Conservation (phyloP, 2,888 invertebrate genomes). For the Cryptus armator region DNA sequence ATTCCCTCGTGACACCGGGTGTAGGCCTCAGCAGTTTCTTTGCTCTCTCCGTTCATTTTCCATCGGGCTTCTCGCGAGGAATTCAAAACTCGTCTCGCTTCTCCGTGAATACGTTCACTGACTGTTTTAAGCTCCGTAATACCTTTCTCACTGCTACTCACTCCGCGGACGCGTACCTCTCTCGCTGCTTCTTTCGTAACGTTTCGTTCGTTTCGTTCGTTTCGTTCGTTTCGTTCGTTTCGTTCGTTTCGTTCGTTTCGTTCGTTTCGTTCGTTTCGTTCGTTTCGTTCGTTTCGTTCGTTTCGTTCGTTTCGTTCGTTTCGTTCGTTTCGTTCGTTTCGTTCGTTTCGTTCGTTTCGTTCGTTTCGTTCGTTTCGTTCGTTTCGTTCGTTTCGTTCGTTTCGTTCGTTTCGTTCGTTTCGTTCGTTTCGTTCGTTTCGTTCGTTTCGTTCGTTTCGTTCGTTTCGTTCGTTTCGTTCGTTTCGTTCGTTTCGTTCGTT, state of each 20-base stretch:
- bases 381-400: not conserved
- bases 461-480: too few species aligned
- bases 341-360: too few species aligned
- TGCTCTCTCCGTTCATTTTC: slow-evolving; percentile 49
- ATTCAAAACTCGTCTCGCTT: slow-evolving; percentile 66
- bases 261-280: too few species aligned
- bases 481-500: not conserved
- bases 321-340: too few species aligned
- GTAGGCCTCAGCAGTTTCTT: slow-evolving; percentile 63
- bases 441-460: not conserved
- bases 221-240: too few species aligned
- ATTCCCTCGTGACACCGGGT: slow-evolving; percentile 62
- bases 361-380: too few species aligned
- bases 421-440: too few species aligned
- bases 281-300: too few species aligned
- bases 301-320: too few species aligned
- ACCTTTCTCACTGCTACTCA: not conserved
- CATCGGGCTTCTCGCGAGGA: slow-evolving; percentile 34
- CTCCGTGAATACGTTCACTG: slow-evolving; percentile 15
- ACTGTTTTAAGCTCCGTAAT: not conserved
- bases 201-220: not conserved
- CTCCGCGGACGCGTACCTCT: not conserved
- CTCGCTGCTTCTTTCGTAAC: not conserved
- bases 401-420: not conserved
- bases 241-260: too few species aligned